Conservation (phyloP, 2,113 vertebrate genomes). For the Cheirogaleus medius region DNA sequence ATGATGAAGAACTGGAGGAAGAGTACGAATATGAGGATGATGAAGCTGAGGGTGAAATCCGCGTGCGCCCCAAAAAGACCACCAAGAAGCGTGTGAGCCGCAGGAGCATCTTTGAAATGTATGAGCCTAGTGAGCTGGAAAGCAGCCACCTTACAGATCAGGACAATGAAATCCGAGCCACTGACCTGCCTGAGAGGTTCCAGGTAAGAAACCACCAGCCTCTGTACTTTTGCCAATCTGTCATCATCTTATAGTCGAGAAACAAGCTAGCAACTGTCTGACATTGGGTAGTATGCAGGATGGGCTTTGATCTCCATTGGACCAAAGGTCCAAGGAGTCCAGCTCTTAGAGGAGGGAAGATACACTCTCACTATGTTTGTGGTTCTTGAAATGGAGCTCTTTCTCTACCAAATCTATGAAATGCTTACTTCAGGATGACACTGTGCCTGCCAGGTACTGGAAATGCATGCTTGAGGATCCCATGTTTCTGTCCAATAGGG, state of each 20-base stretch:
- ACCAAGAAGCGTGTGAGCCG: conserved; percentile 95
- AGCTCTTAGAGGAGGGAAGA: neutral
- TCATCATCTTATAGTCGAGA: neutral
- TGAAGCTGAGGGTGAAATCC: conserved; percentile 93
- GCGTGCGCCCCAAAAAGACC: conserved; percentile 96
- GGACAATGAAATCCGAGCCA: conserved; percentile 98
- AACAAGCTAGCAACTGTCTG: neutral
- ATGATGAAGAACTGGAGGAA: conserved; percentile 92
- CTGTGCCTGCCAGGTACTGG: neutral
- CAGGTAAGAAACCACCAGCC: conserved; percentile 87
- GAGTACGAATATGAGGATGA: conserved; percentile 97
- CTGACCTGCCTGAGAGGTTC: conserved; percentile 98
- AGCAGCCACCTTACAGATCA: conserved; percentile 99
- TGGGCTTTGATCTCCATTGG: neutral
- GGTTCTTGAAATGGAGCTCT: neutral
- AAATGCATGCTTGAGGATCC: neutral
- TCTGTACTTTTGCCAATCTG: neutral
- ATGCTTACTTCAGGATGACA: neutral
- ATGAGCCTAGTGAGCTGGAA: conserved; percentile 98
- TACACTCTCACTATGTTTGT: neutral
- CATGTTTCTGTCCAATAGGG: neutral
- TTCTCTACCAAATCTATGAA: neutral
- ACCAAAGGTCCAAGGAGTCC: neutral
- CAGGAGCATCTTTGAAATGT: conserved; percentile 98
- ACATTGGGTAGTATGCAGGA: neutral